A percentile compares a stretch with the other conserved stretches of the same genome.
These are phyloP conservation scores for Sinocyclocheilus maitianheensis DNA, from an alignment of 2,113 vertebrate species.

Conservation along the genomic window DNA sequence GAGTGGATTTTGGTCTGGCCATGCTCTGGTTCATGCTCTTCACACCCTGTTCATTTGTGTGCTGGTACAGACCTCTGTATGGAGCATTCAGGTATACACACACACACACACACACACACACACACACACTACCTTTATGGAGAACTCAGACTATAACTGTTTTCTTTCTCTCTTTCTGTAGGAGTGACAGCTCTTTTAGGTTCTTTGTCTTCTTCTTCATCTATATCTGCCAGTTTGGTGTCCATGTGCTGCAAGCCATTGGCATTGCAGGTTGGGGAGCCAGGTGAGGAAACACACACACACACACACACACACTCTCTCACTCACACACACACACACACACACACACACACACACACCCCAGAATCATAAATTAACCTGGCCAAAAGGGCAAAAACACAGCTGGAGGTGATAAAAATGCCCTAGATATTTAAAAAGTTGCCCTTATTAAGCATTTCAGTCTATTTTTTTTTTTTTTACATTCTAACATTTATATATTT, in stretches of 20 bases:
- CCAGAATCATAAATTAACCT: neutral
- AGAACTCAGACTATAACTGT: neutral
- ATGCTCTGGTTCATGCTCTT: conserved; percentile 97
- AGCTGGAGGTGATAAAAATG: too few relatives aligned
- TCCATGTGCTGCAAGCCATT: conserved; percentile 92
- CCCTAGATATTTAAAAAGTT: too few relatives aligned
- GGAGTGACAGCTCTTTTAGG: conserved; percentile 97
- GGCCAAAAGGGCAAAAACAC: neutral
- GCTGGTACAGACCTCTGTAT: conserved; percentile 98
- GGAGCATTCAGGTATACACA: conserved; percentile 89
- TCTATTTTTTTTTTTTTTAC: too few relatives aligned
- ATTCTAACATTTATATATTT: too few relatives aligned
- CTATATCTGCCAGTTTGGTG: conserved; percentile 95
- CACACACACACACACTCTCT: neutral
- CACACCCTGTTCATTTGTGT: conserved; percentile 96
- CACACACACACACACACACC: neutral
- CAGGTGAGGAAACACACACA: conserved; percentile 77
- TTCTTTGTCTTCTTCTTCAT: conserved; percentile 99
- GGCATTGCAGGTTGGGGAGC: conserved; percentile 94
- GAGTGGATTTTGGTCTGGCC: conserved; percentile 92
- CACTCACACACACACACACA: neutral
- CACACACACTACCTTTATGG: neutral
- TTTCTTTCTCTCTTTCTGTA: conserved; percentile 62
- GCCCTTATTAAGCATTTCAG: too few relatives aligned
- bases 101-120: neutral